Conservation (phyloP, 2,113 vertebrate genomes). For the Delphinapterus leucas region DNA sequence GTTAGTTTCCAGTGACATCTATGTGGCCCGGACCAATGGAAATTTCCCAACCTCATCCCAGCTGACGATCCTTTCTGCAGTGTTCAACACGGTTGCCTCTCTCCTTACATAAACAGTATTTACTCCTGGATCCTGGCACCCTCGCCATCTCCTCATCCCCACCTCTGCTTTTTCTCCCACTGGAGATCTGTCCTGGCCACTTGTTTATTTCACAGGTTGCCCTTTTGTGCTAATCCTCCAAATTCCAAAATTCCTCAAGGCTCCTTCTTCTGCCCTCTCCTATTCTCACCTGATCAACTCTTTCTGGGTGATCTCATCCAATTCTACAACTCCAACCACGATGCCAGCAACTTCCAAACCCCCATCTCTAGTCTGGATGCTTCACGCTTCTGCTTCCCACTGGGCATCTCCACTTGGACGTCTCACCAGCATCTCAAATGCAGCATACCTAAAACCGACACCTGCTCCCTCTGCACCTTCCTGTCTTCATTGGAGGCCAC, state of each 20-base stretch:
- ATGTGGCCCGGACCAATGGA: background rate
- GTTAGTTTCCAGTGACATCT: background rate
- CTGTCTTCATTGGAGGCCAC: background rate
- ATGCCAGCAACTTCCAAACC: background rate
- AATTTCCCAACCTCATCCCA: background rate
- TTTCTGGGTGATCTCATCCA: background rate
- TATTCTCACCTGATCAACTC: background rate
- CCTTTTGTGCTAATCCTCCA: background rate
- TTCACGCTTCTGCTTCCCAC: background rate
- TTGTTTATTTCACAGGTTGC: background rate
- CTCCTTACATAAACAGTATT: background rate
- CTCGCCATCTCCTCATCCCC: too few relatives aligned
- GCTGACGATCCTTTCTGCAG: background rate
- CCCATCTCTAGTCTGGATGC: fast-evolving
- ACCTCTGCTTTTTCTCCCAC: background rate
- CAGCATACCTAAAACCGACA: background rate
- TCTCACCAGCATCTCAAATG: background rate
- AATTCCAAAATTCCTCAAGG: background rate
- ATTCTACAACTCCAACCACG: background rate
- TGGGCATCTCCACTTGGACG: background rate
- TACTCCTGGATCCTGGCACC: background rate
- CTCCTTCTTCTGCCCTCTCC: background rate
- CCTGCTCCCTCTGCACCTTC: background rate
- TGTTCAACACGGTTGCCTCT: background rate
- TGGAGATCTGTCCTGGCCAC: background rate